A percentile compares a stretch with the other conserved stretches of the same genome.
Conservation (phyloP, 2,888 invertebrate genomes). For the Conops quadrifasciatus region DNA sequence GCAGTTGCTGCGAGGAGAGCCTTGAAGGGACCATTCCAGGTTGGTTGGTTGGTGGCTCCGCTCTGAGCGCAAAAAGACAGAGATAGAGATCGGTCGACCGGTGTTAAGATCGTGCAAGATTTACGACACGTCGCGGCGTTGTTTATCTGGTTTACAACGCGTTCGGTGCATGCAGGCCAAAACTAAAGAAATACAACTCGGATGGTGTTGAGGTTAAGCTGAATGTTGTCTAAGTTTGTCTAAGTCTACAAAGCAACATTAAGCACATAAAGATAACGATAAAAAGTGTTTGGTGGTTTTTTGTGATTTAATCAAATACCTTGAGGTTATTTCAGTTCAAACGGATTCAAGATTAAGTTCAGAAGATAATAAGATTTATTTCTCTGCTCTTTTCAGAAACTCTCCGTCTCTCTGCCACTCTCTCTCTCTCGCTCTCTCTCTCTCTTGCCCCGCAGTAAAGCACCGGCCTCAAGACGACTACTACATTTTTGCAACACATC, state of each 20-base stretch:
- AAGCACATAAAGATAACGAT: constrained; percentile 37
- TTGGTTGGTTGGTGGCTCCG: background rate
- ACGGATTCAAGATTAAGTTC: background rate
- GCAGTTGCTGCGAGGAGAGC: constrained; percentile 8
- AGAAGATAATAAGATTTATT: background rate
- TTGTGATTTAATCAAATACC: constrained; percentile 6
- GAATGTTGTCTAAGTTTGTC: constrained; percentile 41
- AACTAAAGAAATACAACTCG: background rate
- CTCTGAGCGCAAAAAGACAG: no score
- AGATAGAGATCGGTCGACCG: background rate
- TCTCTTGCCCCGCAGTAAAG: constrained; percentile 53
- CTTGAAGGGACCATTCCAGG: background rate
- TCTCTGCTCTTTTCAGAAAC: background rate
- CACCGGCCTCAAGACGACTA: constrained; percentile 65
- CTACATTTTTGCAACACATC: constrained; percentile 64
- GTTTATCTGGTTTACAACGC: no score
- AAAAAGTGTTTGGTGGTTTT: background rate
- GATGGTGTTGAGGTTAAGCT: constrained; percentile 38
- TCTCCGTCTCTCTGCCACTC: background rate
- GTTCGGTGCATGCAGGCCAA: no score
- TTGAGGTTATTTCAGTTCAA: background rate
- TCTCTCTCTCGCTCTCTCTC: background rate
- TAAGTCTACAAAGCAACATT: no score
- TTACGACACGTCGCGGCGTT: constrained; percentile 6
- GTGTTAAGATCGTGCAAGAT: background rate